Base-by-base conservation (phyloP, 2,888 invertebrate genomes). In the Agelastica alni region DNA sequence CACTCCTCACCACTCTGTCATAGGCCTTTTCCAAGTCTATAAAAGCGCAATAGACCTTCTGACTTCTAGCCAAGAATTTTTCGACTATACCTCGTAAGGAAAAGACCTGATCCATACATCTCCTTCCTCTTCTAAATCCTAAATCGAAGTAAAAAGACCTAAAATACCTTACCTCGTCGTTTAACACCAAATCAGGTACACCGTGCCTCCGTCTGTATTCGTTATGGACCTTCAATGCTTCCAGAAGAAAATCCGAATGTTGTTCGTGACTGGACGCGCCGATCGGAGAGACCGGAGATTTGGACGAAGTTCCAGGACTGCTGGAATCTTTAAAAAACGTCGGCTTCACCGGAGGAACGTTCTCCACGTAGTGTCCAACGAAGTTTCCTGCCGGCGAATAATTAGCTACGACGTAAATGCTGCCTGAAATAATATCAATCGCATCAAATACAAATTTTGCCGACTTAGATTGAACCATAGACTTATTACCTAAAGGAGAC, bases 311-410 rank as follows among this genome's bases (percentile, higher is more conserved):
- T 30, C 12, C 28, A 20, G 46, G 26, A 22, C n/a, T 36, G 12
- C 42, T 16, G 2, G 37, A 36, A 7, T 37, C 18, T 3, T 32
- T 37, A 60, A 51, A 69, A 64, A 69, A 62, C 3, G 67, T 65
- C 61, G 60, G 68, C 46, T 58, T 63, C 12, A 68, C 60, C 26
- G 88, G 85, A 9, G 83, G 85, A 7, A 92, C 91, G 73, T 91
- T 91, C 17, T 82, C 83, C 10, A 82, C 79, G 69, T 88, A 93
- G 67, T 86, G 84, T 1, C 89, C 89, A 34, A 87, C 80, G 61
- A 89, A 86, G 75, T 96, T 96, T 2, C 96, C 96, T 0, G 95
- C 88, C 0, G 96, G 96, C 66, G 84, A 84, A 74, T 96, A 96
- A 75, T 93, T 91, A 26, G 90, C 92, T 1, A 96, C 96, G 0